Percentiles rank a stretch among this genome's conserved stretches.
Evolutionary conservation across 35 echinoderm and acorn worm species (phyloP).

Genomic region (Acanthaster planci): DNA sequence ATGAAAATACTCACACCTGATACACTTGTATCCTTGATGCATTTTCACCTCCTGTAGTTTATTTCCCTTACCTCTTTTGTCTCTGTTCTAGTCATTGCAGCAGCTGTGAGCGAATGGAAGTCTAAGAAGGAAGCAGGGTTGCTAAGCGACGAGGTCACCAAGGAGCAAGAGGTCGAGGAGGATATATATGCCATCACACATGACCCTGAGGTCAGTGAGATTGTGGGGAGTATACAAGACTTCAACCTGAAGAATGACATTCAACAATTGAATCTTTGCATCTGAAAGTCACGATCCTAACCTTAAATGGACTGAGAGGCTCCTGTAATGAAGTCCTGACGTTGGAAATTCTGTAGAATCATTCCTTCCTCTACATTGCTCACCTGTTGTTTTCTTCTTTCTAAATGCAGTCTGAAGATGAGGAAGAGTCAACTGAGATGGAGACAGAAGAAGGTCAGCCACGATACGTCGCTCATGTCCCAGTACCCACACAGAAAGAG

Average conservation of each 20-base stretch:
- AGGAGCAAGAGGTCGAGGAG: slow-evolving; percentile 72
- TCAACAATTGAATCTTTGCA: too few species aligned
- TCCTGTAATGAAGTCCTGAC: too few species aligned
- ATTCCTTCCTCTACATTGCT: slow-evolving; percentile 1
- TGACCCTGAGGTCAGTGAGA: slow-evolving; percentile 71
- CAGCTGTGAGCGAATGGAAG: slow-evolving; percentile 91
- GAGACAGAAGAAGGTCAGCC: slow-evolving; percentile 83
- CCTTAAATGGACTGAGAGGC: too few species aligned
- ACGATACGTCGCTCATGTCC: slow-evolving; percentile 98
- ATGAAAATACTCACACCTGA: too few species aligned
- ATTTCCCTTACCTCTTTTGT: too few species aligned
- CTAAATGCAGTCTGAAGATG: slow-evolving; percentile 77
- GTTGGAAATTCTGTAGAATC: too few species aligned
- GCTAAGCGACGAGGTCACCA: slow-evolving; percentile 52
- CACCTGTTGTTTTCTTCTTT: slow-evolving; percentile 2
- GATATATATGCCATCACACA: slow-evolving; percentile 94
- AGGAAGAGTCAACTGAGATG: slow-evolving; percentile 41
- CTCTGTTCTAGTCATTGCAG: slow-evolving; percentile 76
- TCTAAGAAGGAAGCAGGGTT: slow-evolving; percentile 86
- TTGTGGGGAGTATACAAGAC: too few species aligned
- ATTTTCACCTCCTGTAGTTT: too few species aligned
- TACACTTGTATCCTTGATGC: too few species aligned
- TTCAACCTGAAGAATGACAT: too few species aligned
- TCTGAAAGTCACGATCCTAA: too few species aligned
- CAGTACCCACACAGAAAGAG: slow-evolving; percentile 98